phyloP scores from a whole-genome alignment of 2,888 invertebrate species.

The Himalopsyche japonica region DNA sequence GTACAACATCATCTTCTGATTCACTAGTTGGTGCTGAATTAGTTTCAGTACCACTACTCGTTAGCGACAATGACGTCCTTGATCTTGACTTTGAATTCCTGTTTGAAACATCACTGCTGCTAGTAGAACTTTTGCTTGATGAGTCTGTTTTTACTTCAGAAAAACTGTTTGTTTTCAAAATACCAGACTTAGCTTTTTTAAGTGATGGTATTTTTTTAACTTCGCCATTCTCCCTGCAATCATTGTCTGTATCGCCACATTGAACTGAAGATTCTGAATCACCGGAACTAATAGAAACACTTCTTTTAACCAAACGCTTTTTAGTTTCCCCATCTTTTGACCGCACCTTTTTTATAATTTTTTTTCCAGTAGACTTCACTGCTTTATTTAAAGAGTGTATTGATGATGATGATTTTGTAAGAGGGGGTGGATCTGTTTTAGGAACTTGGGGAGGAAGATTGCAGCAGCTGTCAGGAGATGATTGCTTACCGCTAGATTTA shows the following conservation, averaged over 20 bases:
- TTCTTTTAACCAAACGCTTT: slow-evolving; percentile 51
- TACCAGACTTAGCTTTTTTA: neutral
- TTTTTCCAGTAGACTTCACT: slow-evolving; percentile 28
- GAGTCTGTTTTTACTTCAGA: neutral
- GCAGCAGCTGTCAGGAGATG: slow-evolving; percentile 9
- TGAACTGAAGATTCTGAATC: slow-evolving; percentile 52
- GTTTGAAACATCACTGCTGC: slow-evolving; percentile 8
- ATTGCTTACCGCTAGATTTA: slow-evolving; percentile 42
- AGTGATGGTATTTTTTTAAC: slow-evolving; percentile 41
- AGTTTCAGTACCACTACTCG: slow-evolving; percentile 56
- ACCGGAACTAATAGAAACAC: slow-evolving; percentile 54
- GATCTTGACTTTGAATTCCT: slow-evolving; percentile 4
- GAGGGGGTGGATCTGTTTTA: slow-evolving; percentile 47
- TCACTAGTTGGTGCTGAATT: slow-evolving; percentile 49
- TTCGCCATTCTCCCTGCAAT: slow-evolving; percentile 47
- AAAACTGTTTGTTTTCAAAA: slow-evolving; percentile 3
- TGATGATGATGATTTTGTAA: slow-evolving; percentile 23
- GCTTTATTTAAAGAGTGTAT: slow-evolving; percentile 21
- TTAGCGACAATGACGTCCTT: slow-evolving; percentile 45
- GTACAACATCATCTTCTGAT: slow-evolving; percentile 56
- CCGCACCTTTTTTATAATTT: slow-evolving; percentile 42
- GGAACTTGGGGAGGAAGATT: slow-evolving; percentile 58
- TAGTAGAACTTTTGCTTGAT: neutral
- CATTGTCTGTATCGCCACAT: slow-evolving; percentile 49
- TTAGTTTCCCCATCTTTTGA: slow-evolving; percentile 46